Base-by-base conservation (phyloP, 1,140 invertebrate species). In the Protaetia brevitarsis region DNA sequence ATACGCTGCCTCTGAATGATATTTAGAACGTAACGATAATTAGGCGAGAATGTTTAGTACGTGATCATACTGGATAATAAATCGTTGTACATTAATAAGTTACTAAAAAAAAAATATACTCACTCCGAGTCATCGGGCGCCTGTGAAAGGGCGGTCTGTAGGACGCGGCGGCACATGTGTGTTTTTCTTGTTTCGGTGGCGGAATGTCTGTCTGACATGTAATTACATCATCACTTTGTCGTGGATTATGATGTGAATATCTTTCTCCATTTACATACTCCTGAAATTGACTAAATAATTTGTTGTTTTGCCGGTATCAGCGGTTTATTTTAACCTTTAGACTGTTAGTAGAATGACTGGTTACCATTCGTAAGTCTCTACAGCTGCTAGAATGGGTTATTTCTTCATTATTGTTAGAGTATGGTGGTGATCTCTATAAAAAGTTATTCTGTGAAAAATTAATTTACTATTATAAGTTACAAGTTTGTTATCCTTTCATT, bases 251-350 rank as follows among this genome's bases (percentile, higher is more conserved):
- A 69, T 27, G 16, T 6, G 61, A 56, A 66, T 76, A 76, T 64
- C 72, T 69, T 29, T 79, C 77, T 5, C 76, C 77, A 69, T 79
- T 79, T 19, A 76, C 72, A 41, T 77, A 79, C 63, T 79, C 77
- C 77, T 79, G 51, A 21, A 56, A 65, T 58, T 58, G n/a, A 13
- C 11, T n/a, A 1, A 51, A 59, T 29, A 28, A 59, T 27, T 59
- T 29, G 11, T 3, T 2, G 11, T 28, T 13, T 59, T 29, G 7
- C 28, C 11, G 13, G 13, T 11, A 6, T 1, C 8, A 29, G 3
- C n/a, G 30, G 3, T 29, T 29, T 31, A 13, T 51, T 8, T 51
- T 2, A 29, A 78, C 76, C 76, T 79, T 79, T 27, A 78, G 76
- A 57, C 71, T 75, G 65, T 72, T 77, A 68, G 74, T 71, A 41